Conservation (phyloP, 2,113 vertebrate species). For the Etheostoma spectabile region DNA sequence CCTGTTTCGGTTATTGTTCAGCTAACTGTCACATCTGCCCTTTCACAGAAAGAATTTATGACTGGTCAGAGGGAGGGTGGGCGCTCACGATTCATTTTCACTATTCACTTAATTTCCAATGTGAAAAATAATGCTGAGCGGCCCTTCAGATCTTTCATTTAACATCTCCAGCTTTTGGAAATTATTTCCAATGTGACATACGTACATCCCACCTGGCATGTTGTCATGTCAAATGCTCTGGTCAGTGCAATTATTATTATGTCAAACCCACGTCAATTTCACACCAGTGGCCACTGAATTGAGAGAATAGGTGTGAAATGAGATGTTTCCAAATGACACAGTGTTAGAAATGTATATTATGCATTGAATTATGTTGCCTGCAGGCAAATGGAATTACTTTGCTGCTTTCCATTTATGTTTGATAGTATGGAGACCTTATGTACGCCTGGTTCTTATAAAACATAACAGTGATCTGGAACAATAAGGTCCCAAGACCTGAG, state of each 20-base stretch:
- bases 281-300: neutral
- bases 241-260: neutral
- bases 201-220: constrained; percentile 8
- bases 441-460: constrained; percentile 23
- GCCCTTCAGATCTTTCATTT: constrained; percentile 33
- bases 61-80: constrained; percentile 52
- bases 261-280: neutral
- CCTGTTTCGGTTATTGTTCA: constrained; percentile 66
- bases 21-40: constrained; percentile 76
- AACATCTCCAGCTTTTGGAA: constrained; percentile 21
- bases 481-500: constrained; percentile 26
- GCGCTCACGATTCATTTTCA: constrained; percentile 61
- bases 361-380: constrained; percentile 25
- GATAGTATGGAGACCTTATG: constrained; percentile 3
- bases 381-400: constrained; percentile 56
- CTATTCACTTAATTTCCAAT: constrained; percentile 40
- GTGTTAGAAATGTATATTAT: constrained; percentile 25
- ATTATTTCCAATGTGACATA: neutral
- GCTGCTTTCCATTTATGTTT: constrained; percentile 34
- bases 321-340: neutral
- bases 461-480: constrained; percentile 44
- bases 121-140: constrained; percentile 44
- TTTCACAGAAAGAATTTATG: constrained; percentile 74
- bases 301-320: constrained; percentile 16
- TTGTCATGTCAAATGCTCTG: constrained; percentile 4